These are phyloP conservation scores for Drosophila greeni DNA, from an alignment of 2,888 invertebrate genomes.

Conservation along the genomic window DNA sequence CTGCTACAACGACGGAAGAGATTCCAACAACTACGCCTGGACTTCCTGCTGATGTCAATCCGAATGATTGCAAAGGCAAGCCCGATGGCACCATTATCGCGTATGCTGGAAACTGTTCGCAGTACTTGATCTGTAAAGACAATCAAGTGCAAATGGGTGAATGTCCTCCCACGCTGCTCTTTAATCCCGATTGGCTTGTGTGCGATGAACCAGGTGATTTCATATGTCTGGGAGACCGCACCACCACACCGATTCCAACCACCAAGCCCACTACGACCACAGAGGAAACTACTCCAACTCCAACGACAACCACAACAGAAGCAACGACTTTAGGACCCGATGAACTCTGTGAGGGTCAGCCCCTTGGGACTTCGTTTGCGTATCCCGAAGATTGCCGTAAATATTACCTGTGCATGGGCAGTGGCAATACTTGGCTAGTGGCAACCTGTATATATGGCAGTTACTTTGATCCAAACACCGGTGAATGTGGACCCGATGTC, in stretches of 20 bases:
- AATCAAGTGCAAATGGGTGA: slow-evolving; percentile 40
- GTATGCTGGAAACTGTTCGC: slow-evolving; percentile 60
- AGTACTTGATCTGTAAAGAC: slow-evolving; percentile 59
- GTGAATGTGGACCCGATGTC: slow-evolving; percentile 55
- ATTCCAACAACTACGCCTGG: slow-evolving; percentile 41
- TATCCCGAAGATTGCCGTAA: slow-evolving; percentile 54
- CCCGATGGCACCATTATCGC: slow-evolving; percentile 52
- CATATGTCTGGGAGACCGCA: slow-evolving; percentile 54
- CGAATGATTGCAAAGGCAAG: slow-evolving; percentile 38
- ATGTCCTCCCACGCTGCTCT: slow-evolving; percentile 55
- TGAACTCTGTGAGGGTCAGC: slow-evolving; percentile 45
- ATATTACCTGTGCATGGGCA: slow-evolving; percentile 61
- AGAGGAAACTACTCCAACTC: slow-evolving; percentile 25
- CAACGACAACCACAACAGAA: slow-evolving; percentile 20
- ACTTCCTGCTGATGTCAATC: slow-evolving; percentile 51
- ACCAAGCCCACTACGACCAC: slow-evolving; percentile 33
- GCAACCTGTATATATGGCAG: slow-evolving; percentile 52
- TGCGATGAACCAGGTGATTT: slow-evolving; percentile 60
- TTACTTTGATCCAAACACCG: slow-evolving; percentile 60
- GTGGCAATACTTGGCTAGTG: slow-evolving; percentile 37
- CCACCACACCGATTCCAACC: slow-evolving; percentile 45
- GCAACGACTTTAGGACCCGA: slow-evolving; percentile 46
- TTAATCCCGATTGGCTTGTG: slow-evolving; percentile 56
- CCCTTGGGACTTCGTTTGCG: slow-evolving; percentile 42
- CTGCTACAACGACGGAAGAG: slow-evolving; percentile 30